Evolutionary conservation across 1,140 invertebrate species (phyloP), one percentile per base, ranked within the genome.

Genomic region (Hyles euphorbiae): DNA sequence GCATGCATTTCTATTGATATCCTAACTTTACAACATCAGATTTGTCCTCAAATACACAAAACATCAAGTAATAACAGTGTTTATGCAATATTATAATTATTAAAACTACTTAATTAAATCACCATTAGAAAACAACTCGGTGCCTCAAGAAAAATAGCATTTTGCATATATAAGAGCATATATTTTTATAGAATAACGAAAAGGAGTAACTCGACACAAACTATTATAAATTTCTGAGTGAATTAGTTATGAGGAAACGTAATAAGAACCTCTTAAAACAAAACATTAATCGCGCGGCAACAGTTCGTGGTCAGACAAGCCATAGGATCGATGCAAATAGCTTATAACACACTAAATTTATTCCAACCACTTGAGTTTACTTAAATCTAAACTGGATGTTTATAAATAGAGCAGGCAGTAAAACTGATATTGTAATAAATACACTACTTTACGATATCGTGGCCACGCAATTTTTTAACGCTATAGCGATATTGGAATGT

Each of bases 341-440:
- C 58, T 51, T 53, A 58, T 57, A 58, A 58, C 62, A 66, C 60
- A 36, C 34, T 7, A 63, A 61, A 66, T 58, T 55, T 58, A 65
- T 63, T 50, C 60, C 49, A 46, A 61, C 60, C 49, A 61, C 63
- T 58, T 57, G 50, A 63, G 45, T 70, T 67, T 57, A 67, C 60
- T 61, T 61, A 61, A 61, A 63, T 55, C 56, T 62, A 63, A 61
- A 60, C 54, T 53, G 48, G 60, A 60, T 46, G 36, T 71, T 70
- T 68, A 72, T 71, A 77, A 73, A 77, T 68, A 69, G 67, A 72
- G 66, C 63, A 63, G 53, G 61, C 60, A 67, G 71, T 68, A 71
- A 74, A 62, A 61, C 65, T 69, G 64, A 54, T 53, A 55, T 59
- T 56, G 43, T 61, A 63, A 67, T 76, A 70, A 71, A 71, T 71